phyloP scores from a whole-genome alignment of 2,113 vertebrate genomes.

The Actenoides lindsayi region DNA sequence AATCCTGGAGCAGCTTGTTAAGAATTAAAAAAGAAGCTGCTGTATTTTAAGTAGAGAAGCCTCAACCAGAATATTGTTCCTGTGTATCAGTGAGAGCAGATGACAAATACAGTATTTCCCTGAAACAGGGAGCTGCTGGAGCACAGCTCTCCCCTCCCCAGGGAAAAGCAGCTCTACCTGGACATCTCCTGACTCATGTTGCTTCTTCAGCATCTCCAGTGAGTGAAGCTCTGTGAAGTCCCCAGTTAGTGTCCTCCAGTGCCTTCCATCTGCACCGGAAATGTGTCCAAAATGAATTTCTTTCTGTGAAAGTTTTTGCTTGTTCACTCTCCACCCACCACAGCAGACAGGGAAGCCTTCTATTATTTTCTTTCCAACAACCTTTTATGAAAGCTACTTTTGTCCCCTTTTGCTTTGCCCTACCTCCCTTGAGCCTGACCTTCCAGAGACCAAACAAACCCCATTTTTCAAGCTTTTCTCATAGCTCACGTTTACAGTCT shows the following conservation, averaged over 20 bases:
- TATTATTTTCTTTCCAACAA: neutral
- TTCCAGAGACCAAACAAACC: neutral
- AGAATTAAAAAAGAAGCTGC: neutral
- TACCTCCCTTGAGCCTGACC: neutral
- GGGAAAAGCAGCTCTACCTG: neutral
- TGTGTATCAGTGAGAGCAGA: neutral
- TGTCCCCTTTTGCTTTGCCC: neutral
- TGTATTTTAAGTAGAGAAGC: neutral
- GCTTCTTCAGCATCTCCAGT: neutral
- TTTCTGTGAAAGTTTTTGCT: neutral
- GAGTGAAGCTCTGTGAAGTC: neutral
- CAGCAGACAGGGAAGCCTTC: neutral
- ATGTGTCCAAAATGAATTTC: rapidly evolving
- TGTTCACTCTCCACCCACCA: rapidly evolving
- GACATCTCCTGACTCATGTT: neutral
- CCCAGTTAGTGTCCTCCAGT: neutral
- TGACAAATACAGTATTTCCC: neutral
- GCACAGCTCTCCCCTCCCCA: neutral
- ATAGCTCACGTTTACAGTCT: rapidly evolving
- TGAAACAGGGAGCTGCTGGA: neutral
- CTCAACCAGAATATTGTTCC: neutral
- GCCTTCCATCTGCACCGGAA: neutral
- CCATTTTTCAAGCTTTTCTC: neutral
- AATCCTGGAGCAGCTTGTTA: neutral
- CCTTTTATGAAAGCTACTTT: neutral